Conservation (phyloP, 1,140 invertebrate genomes). For the Sycobia sp. region DNA sequence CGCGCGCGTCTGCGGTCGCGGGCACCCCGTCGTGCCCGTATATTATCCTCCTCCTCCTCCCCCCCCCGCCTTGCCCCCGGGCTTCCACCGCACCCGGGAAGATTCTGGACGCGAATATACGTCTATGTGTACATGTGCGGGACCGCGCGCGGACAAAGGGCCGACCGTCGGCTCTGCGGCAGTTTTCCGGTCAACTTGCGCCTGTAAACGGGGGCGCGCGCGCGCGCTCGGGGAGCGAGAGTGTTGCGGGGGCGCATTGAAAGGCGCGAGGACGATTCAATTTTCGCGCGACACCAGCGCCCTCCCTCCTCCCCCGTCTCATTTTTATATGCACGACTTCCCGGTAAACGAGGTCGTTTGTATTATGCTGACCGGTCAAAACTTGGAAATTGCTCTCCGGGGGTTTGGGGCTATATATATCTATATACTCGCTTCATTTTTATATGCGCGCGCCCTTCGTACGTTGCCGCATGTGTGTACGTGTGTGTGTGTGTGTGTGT, state of each 20-base stretch:
- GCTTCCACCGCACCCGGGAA: too few species aligned
- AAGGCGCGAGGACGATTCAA: constrained; percentile 26
- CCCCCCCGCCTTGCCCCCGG: too few species aligned
- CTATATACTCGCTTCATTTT: too few species aligned
- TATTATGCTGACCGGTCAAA: constrained; percentile 13
- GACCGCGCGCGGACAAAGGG: background rate
- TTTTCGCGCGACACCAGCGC: constrained; percentile 5
- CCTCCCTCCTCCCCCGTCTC: background rate
- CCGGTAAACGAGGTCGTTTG: background rate
- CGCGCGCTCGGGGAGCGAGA: too few species aligned
- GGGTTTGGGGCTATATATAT: background rate
- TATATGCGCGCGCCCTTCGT: too few species aligned
- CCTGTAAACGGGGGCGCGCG: too few species aligned
- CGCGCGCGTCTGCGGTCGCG: background rate
- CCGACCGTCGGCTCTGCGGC: background rate
- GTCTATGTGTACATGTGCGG: background rate
- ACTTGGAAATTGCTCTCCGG: constrained; percentile 27
- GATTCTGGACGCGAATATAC: too few species aligned
- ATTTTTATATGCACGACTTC: background rate
- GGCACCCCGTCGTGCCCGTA: background rate
- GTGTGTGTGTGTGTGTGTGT: too few species aligned
- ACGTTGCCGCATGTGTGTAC: too few species aligned
- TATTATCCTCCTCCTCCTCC: background rate
- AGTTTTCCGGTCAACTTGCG: constrained; percentile 26
- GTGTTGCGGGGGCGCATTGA: background rate